These are phyloP conservation scores for Aphrocallistes beatrix DNA, from an alignment of 37 sponge, comb jelly and placozoan species.

Conservation along the genomic window DNA sequence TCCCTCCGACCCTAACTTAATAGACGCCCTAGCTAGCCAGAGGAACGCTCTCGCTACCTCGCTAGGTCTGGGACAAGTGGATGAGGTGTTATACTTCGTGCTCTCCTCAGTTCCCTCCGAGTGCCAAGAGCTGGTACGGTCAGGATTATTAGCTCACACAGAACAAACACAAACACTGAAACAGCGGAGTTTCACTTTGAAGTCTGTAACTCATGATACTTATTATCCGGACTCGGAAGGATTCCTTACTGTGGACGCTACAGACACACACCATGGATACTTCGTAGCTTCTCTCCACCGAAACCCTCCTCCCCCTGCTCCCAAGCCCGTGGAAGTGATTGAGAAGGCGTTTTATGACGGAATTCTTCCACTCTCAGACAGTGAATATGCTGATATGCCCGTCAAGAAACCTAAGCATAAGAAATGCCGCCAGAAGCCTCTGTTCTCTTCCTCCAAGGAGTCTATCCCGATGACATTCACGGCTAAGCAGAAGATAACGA, in stretches of 20 bases:
- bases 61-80: not conserved
- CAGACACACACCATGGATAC: not conserved
- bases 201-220: not conserved
- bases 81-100: not conserved
- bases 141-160: not conserved
- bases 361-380: not conserved
- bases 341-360: not conserved
- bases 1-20: not conserved
- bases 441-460: not conserved
- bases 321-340: not conserved
- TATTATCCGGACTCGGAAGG: not conserved
- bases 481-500: not conserved
- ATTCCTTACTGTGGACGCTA: not conserved
- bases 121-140: not conserved
- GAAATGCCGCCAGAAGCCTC: not conserved
- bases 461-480: constrained; percentile 5
- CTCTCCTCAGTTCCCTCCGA: not conserved
- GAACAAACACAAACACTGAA: not conserved
- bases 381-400: not conserved
- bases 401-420: not conserved
- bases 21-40: not conserved
- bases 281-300: not conserved
- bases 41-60: not conserved
- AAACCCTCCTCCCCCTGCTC: not conserved
- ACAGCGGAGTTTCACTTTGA: not conserved